Conservation (phyloP, 2,888 invertebrate species). For the Laothoe populi region DNA sequence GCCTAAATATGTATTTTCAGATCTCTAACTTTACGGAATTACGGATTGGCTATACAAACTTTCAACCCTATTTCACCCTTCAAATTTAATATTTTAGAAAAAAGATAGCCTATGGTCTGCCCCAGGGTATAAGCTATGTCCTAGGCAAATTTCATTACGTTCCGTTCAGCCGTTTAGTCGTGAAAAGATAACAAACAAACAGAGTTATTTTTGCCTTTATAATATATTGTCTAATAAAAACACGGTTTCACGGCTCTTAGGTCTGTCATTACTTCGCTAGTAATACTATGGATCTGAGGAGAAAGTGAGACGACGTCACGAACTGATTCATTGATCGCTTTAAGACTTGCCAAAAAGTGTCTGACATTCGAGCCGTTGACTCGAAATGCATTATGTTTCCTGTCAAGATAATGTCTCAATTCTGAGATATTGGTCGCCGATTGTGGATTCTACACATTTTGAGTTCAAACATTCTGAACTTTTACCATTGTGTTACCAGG, state of each 20-base stretch:
- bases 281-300: conserved; percentile 35
- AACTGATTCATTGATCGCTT: conserved; percentile 42
- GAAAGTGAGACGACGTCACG: conserved; percentile 55
- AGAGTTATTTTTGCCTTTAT: too few species aligned
- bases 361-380: neutral
- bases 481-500: conserved; percentile 12
- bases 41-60: too few species aligned
- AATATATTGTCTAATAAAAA: conserved; percentile 52
- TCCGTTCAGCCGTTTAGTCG: too few species aligned
- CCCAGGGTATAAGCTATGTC: too few species aligned
- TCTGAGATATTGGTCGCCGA: neutral
- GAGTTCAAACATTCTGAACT: neutral
- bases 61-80: too few species aligned
- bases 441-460: neutral
- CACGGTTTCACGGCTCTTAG: conserved; percentile 46
- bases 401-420: conserved; percentile 3
- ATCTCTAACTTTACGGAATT: too few species aligned
- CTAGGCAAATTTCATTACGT: too few species aligned
- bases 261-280: conserved; percentile 45
- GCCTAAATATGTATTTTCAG: too few species aligned
- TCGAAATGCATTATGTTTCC: neutral
- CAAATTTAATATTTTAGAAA: too few species aligned
- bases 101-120: too few species aligned
- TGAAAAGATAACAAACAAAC: too few species aligned
- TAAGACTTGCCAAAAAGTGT: conserved; percentile 14